Percentiles rank a stretch among this genome's conserved stretches.
These are phyloP conservation scores for Hydropsyche betteni DNA, from an alignment of 2,888 invertebrate genomes.

Conservation along the genomic window DNA sequence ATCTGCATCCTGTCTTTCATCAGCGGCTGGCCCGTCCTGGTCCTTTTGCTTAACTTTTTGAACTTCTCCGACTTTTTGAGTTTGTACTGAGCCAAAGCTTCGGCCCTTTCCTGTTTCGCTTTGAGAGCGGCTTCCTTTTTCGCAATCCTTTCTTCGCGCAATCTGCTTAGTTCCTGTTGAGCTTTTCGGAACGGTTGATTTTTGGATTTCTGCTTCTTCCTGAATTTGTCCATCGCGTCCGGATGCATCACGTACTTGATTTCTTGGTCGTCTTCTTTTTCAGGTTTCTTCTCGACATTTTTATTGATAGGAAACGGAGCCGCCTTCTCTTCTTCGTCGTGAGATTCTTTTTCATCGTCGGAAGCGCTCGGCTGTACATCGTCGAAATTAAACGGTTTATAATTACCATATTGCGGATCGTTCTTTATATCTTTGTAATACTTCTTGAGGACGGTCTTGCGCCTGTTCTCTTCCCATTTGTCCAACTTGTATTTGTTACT, in stretches of 20 bases:
- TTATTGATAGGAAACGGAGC: constrained; percentile 11
- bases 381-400: constrained; percentile 66
- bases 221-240: constrained; percentile 58
- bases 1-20: constrained; percentile 85
- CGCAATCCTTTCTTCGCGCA: constrained; percentile 66
- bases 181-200: constrained; percentile 65
- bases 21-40: constrained; percentile 83
- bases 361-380: constrained; percentile 55
- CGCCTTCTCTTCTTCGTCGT: constrained; percentile 48
- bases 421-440: constrained; percentile 68
- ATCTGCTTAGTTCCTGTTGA: constrained; percentile 64
- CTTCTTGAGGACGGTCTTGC: constrained; percentile 66
- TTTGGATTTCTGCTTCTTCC: constrained; percentile 53
- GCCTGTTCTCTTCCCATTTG: constrained; percentile 74
- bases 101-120: constrained; percentile 67
- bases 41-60: constrained; percentile 79
- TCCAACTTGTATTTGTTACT: constrained; percentile 75
- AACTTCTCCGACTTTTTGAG: constrained; percentile 75
- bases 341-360: constrained; percentile 53
- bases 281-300: not conserved
- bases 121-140: constrained; percentile 63
- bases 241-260: constrained; percentile 59
- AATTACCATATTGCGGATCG: constrained; percentile 60
- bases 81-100: constrained; percentile 73
- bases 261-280: constrained; percentile 12